Evolutionary conservation across 2,797 vertebrate species (phyloP), one percentile per base, ranked within the genome.

Genomic region (Acanthurus leucopareius): DNA sequence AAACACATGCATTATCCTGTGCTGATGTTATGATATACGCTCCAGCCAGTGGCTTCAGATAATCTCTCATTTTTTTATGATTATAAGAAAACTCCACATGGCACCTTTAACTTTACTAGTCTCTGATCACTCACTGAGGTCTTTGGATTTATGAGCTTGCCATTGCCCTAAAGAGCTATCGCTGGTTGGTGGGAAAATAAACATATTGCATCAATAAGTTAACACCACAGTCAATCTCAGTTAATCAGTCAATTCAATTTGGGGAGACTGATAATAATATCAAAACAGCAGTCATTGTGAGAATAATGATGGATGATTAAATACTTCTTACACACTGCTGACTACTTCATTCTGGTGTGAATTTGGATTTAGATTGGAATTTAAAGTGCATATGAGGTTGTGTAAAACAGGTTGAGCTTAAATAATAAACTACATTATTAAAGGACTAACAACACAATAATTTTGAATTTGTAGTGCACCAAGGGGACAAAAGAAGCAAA

Each of bases 351-450:
- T 59, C 53, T 58, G 28, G 0, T 64, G 44, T 48, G 25, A 47
- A 20, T 48, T 42, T 38, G n/a, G 25, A 11, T 44, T 14, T 71
- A 8, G 3, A 66, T 57, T 52, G 47, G 65, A 62, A 47, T 47
- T 54, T 61, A 47, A 68, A 65, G 52, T 57, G 35, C 32, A 28
- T 14, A 47, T 51, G 20, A 16, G 9, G 22, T 7, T 51, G 42
- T 77, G 22, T 28, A 25, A 54, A 42, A 52, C 52, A 61, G 47
- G 7, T 20, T 56, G 5, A 67, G 22, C 14, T 52, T 64, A 16
- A 84, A 76, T 79, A 32, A 69, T 53, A 38, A 63, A 40, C 16
- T 68, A n/a, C 49, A 73, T 77, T 82, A 42, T 73, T 73, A 16
- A 73, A 76, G 32, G 49, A 45, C 3, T 19, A 42, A 38, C 63